Conservation (phyloP, 1,140 invertebrate genomes). For the Rhopalosiphum padi region DNA sequence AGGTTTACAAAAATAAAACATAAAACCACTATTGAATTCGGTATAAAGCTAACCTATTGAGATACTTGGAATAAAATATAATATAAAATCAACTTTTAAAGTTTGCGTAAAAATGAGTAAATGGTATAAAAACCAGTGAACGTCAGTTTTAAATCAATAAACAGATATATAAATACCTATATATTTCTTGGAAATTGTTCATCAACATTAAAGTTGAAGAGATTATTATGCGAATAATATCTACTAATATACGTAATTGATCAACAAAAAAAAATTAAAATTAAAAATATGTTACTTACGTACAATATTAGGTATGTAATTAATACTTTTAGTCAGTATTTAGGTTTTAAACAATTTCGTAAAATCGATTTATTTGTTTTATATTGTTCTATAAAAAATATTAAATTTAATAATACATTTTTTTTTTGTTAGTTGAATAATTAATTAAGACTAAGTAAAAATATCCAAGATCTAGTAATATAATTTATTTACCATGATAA, state of each 20-base stretch:
- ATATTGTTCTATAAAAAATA: neutral
- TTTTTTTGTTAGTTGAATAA: neutral
- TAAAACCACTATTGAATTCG: neutral
- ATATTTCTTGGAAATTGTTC: neutral
- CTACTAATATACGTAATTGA: neutral
- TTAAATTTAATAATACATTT: neutral
- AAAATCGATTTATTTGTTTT: neutral
- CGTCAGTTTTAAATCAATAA: neutral
- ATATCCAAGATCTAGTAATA: no score
- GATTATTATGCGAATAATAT: neutral
- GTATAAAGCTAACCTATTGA: neutral
- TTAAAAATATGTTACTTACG: neutral
- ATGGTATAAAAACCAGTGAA: neutral
- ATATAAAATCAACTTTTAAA: neutral
- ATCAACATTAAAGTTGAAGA: neutral
- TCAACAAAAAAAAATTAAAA: neutral
- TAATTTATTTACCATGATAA: no score
- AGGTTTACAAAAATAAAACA: conserved; percentile 12
- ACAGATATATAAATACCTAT: neutral
- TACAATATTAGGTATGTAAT: neutral
- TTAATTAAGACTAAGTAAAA: no score
- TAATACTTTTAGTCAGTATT: neutral
- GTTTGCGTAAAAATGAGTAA: neutral
- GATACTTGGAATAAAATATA: neutral
- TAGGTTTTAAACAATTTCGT: neutral